Conservation (phyloP, 2,797 vertebrate species). For the Lindbergichthys nudifrons region DNA sequence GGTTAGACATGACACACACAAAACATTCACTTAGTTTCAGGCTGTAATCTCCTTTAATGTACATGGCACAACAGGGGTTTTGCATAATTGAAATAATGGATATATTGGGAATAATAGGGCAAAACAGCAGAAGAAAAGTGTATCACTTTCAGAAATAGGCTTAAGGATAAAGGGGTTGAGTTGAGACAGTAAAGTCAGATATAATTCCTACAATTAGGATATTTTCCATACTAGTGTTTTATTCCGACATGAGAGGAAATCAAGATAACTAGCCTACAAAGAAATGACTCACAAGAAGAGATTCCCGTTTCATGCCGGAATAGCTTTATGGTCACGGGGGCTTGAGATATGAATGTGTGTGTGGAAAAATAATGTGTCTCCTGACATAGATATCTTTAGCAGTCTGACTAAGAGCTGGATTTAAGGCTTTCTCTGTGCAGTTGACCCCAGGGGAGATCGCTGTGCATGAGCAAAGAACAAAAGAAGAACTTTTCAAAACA, state of each 20-base stretch:
- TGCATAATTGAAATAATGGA: constrained; percentile 68
- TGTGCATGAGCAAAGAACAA: constrained; percentile 39
- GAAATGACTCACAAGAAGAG: constrained; percentile 56
- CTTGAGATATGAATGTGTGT: constrained; percentile 54
- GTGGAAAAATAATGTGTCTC: constrained; percentile 44
- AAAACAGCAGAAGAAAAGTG: background rate
- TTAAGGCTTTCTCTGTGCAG: constrained; percentile 49
- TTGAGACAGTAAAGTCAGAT: constrained; percentile 52
- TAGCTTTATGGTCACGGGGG: constrained; percentile 54
- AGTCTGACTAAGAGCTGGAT: constrained; percentile 60
- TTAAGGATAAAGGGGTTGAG: constrained; percentile 43
- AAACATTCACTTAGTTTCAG: constrained; percentile 10
- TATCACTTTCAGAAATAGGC: constrained; percentile 57
- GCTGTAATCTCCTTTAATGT: constrained; percentile 7
- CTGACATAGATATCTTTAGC: constrained; percentile 67
- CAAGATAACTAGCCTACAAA: constrained; percentile 72
- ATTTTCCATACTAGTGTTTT: constrained; percentile 43
- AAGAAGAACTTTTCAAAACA: constrained; percentile 54
- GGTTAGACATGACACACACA: constrained; percentile 26
- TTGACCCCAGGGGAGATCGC: constrained; percentile 50
- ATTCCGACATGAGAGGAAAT: constrained; percentile 65
- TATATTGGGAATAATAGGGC: constrained; percentile 35
- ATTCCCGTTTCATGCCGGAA: constrained; percentile 46
- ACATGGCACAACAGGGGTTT: constrained; percentile 39
- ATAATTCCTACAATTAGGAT: constrained; percentile 64